Conservation (phyloP, 2,797 vertebrate genomes). For the Schizopygopsis malacanthus region DNA sequence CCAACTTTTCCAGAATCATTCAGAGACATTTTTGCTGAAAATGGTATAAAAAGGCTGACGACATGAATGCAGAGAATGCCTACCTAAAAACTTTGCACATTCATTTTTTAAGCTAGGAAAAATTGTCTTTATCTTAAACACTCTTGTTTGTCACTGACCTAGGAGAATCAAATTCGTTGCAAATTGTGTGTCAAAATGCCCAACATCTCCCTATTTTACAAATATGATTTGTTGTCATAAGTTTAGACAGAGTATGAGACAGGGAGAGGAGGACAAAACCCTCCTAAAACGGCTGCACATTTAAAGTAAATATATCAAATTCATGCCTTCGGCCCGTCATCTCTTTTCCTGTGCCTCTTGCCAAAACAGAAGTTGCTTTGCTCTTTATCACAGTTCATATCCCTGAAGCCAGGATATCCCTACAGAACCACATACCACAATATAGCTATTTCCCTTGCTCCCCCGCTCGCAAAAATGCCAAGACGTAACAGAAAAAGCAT, state of each 20-base stretch:
- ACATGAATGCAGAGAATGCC: background rate
- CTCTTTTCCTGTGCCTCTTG: conserved; percentile 12
- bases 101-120: background rate
- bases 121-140: background rate
- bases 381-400: conserved; percentile 34
- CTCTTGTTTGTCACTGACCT: background rate
- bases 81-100: background rate
- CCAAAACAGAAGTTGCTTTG: conserved; percentile 30
- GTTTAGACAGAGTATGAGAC: conserved; percentile 7
- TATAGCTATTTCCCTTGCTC: conserved; percentile 30
- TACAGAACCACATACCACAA: conserved; percentile 23
- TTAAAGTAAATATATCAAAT: conserved; percentile 33
- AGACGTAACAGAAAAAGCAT: conserved; percentile 7
- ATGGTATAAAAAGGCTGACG: background rate
- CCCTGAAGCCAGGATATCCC: conserved; percentile 31
- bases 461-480: background rate
- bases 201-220: background rate
- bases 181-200: background rate
- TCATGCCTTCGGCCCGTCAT: background rate
- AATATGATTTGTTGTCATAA: conserved; percentile 6
- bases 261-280: conserved; percentile 2
- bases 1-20: background rate
- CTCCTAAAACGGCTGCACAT: conserved; percentile 9
- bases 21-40: background rate
- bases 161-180: background rate